A percentile compares a stretch with the other conserved stretches of the same genome.
Evolutionary conservation across 2,113 vertebrate genomes (phyloP).

Genomic region (Chascanopsetta lugubris): DNA sequence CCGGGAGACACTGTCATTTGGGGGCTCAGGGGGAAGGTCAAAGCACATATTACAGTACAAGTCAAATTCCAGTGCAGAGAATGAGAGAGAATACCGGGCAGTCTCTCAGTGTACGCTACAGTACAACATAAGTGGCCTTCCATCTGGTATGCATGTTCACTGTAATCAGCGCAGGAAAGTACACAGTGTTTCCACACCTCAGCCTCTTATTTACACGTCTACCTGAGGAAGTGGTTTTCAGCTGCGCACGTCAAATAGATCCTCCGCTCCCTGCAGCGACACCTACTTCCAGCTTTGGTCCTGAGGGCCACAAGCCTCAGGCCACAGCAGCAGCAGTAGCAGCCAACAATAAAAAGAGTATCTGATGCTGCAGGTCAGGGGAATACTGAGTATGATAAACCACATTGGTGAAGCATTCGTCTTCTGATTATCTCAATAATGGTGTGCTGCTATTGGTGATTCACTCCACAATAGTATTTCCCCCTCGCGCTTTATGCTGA

Average conservation of each 20-base stretch:
- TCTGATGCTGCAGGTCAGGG: slow-evolving; percentile 2
- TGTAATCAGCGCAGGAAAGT: slow-evolving; percentile 61
- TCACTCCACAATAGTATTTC: too few relatives aligned
- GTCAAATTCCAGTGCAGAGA: slow-evolving; percentile 29
- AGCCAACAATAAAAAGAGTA: neutral
- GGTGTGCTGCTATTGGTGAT: too few relatives aligned
- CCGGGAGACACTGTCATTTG: slow-evolving; percentile 53
- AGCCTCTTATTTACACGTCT: slow-evolving; percentile 63
- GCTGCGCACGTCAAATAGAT: slow-evolving; percentile 30
- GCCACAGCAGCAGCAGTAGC: slow-evolving; percentile 1
- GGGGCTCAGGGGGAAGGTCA: slow-evolving; percentile 38
- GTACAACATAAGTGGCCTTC: slow-evolving; percentile 44
- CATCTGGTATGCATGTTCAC: slow-evolving; percentile 66
- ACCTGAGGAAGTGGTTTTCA: slow-evolving; percentile 62
- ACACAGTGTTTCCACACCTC: slow-evolving; percentile 37
- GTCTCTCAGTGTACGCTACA: neutral
- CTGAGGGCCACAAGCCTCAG: slow-evolving; percentile 33
- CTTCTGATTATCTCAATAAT: neutral
- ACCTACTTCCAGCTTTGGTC: slow-evolving; percentile 24
- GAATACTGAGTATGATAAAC: neutral
- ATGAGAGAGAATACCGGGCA: slow-evolving; percentile 27
- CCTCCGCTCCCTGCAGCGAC: slow-evolving; percentile 13
- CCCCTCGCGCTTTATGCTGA: too few relatives aligned
- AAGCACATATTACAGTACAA: slow-evolving; percentile 32
- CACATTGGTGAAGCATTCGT: neutral